phyloP scores from a whole-genome alignment of 2,888 invertebrate genomes.

The Cantharis rufa region DNA sequence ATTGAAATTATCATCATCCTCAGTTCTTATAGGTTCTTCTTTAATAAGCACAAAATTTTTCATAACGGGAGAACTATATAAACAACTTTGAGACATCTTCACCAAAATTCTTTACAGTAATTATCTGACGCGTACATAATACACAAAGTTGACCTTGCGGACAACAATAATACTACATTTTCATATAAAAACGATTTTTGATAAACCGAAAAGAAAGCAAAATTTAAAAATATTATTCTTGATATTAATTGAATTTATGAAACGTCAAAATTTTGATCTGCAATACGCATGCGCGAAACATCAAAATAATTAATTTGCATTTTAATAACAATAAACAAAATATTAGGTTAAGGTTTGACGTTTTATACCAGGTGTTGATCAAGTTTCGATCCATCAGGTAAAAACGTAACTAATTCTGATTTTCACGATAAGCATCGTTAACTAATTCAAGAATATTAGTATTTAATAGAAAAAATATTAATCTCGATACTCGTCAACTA shows the following conservation, averaged over 20 bases:
- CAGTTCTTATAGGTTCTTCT: not conserved
- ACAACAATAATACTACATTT: not conserved
- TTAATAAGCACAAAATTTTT: not conserved
- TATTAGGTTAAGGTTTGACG: no score
- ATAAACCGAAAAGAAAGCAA: not conserved
- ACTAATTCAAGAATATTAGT: no score
- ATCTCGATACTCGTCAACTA: no score
- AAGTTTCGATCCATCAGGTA: no score
- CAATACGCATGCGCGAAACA: not conserved
- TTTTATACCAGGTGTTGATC: no score
- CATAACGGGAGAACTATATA: not conserved
- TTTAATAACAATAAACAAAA: no score
- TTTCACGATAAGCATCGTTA: no score
- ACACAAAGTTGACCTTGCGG: not conserved
- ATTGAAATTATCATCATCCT: not conserved
- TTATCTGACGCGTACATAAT: not conserved
- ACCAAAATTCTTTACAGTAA: not conserved
- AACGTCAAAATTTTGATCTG: not conserved
- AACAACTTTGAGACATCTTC: not conserved
- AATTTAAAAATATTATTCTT: not conserved
- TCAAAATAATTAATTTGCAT: no score
- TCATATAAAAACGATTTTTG: not conserved
- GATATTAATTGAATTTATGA: not conserved
- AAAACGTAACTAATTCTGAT: no score
- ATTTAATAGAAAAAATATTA: no score